Base-by-base conservation (phyloP, 2,797 vertebrate species). In the Lithobates pipiens region DNA sequence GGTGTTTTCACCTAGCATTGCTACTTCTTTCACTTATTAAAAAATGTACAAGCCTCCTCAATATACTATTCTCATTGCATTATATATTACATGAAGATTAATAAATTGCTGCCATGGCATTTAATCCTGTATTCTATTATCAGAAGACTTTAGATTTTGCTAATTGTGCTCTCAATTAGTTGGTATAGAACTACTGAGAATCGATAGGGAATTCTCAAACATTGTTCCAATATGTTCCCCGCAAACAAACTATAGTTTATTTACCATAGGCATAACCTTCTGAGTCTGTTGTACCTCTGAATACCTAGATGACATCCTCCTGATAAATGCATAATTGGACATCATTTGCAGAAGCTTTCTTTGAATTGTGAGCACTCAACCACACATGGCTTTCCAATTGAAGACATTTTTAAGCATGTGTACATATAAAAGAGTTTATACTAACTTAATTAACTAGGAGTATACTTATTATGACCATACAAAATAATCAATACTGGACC, bases 1-100 rank as follows among this genome's bases (percentile, higher is more conserved):
- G 83, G 34, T 76, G 67, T 68, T 81, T 57, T 86, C 23, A 42
- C 32, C 27, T 73, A 69, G 5, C 25, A 36, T 84, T 50, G 46
- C 32, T n/a, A 75, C 32, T 4, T 39, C 25, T 61, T 68, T 75
- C 15, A 34, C 57, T 50, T 21, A 80, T 75, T 21, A 78, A 27
- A 85, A 79, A 21, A 46, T 46, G 27, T 44, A 46, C 42, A 74
- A 74, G 39, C 25, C 42, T 46, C 7, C 21, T 10, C 42, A 50
- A 61, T 11, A 50, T 46, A 54, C 23, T 16, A 16, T 57, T 72
- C 50, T 68, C 42, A 15, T 36, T 25, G 69, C 27, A 46, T 27
- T 27, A 74, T 46, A 46, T 50, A 16, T 44, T 44, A 50, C 42
- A 50, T 29, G 18, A 29, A 29, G 65, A 11, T 67, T 67, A 25